These are phyloP conservation scores for Cenopis cana DNA, from an alignment of 2,888 invertebrate species.

Conservation along the genomic window DNA sequence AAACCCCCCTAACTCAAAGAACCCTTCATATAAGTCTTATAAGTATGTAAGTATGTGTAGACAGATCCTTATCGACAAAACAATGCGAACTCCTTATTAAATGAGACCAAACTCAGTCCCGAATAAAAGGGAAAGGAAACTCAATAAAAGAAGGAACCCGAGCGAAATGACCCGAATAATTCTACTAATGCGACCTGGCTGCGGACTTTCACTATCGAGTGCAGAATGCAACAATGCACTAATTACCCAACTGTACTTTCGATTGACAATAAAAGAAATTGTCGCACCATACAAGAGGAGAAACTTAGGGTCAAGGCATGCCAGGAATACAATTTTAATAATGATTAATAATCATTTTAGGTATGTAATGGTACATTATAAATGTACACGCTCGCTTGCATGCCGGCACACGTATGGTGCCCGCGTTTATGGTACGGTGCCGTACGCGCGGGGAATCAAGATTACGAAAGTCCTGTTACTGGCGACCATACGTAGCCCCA, in stretches of 20 bases:
- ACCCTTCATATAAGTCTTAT: background rate
- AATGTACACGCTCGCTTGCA: slow-evolving; percentile 67
- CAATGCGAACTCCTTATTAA: slow-evolving; percentile 33
- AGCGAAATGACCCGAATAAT: slow-evolving; percentile 29
- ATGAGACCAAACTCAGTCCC: slow-evolving; percentile 25
- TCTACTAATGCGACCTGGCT: slow-evolving; percentile 20
- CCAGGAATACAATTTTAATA: slow-evolving; percentile 49
- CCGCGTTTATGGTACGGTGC: slow-evolving; percentile 76
- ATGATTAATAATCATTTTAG: slow-evolving; percentile 66
- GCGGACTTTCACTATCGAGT: slow-evolving; percentile 36
- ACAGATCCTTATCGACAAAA: slow-evolving; percentile 3
- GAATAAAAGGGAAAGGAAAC: slow-evolving; percentile 19
- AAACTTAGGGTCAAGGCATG: slow-evolving; percentile 37
- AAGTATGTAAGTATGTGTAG: background rate
- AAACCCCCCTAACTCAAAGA: background rate
- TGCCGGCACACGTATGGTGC: slow-evolving; percentile 64
- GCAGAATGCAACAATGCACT: slow-evolving; percentile 35
- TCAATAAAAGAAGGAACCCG: slow-evolving; percentile 14
- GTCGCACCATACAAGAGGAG: slow-evolving; percentile 31
- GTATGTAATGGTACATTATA: slow-evolving; percentile 62
- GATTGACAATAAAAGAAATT: slow-evolving; percentile 38
- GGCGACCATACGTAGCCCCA: slow-evolving; percentile 51
- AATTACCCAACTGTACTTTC: slow-evolving; percentile 42
- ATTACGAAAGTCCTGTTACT: slow-evolving; percentile 83
- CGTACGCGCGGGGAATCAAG: slow-evolving; percentile 77